A percentile compares a stretch with the other conserved stretches of the same genome.
These are phyloP conservation scores for Geotrupes spiniger DNA, from an alignment of 2,888 invertebrate genomes.

Conservation along the genomic window DNA sequence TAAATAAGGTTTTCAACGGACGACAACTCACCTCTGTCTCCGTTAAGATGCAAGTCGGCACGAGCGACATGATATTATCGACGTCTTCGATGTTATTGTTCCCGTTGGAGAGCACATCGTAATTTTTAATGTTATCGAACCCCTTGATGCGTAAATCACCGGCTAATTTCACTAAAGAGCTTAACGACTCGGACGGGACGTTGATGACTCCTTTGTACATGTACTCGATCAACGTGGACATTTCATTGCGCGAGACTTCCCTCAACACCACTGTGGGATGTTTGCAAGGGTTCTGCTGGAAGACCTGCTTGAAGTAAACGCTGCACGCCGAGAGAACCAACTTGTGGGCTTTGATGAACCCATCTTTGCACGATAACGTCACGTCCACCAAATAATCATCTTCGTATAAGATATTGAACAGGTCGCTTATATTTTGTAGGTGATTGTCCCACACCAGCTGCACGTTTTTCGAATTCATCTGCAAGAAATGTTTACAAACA, in stretches of 20 bases:
- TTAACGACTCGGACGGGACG: conserved; percentile 61
- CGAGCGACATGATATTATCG: conserved; percentile 18
- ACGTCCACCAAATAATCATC: conserved; percentile 69
- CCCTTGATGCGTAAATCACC: conserved; percentile 67
- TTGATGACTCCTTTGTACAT: conserved; percentile 72
- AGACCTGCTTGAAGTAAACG: conserved; percentile 73
- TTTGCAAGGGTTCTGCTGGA: conserved; percentile 71
- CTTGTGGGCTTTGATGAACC: conserved; percentile 68
- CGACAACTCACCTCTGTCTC: conserved; percentile 12
- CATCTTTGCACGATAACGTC: conserved; percentile 69
- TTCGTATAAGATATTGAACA: conserved; percentile 67
- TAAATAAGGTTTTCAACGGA: too few relatives aligned
- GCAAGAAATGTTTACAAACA: conserved; percentile 16
- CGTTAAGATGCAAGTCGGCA: conserved; percentile 18
- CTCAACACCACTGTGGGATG: conserved; percentile 71
- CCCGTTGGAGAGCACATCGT: conserved; percentile 1
- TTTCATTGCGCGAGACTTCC: conserved; percentile 63
- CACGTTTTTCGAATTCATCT: conserved; percentile 65
- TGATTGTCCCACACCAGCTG: conserved; percentile 73
- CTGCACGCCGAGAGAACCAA: conserved; percentile 73
- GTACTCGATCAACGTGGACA: conserved; percentile 65
- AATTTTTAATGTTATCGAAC: conserved; percentile 43
- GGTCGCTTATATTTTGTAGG: conserved; percentile 66
- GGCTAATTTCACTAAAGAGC: conserved; percentile 64
- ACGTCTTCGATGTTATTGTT: conserved; percentile 11